phyloP scores from a whole-genome alignment of 2,888 invertebrate species.

The Nebria salina region DNA sequence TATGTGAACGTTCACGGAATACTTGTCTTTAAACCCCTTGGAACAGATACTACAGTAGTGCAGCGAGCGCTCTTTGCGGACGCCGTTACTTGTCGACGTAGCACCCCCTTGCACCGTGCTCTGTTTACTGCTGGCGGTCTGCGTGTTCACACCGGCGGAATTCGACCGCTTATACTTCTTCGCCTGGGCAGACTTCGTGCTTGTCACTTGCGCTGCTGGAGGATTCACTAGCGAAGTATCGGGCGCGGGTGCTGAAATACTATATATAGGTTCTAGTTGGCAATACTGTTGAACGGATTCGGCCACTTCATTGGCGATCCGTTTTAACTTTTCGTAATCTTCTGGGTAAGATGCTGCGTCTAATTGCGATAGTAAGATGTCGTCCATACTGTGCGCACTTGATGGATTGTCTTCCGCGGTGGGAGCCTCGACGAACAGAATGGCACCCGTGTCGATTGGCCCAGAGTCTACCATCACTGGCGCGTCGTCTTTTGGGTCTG shows the following conservation, averaged over 20 bases:
- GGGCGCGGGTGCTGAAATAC: constrained; percentile 59
- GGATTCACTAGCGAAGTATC: constrained; percentile 61
- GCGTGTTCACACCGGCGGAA: constrained; percentile 53
- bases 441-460: constrained; percentile 60
- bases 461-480: constrained; percentile 57
- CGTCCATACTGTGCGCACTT: constrained; percentile 74
- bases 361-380: constrained; percentile 74
- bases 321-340: constrained; percentile 85
- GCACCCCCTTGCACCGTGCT: constrained; percentile 60
- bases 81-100: constrained; percentile 75
- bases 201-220: constrained; percentile 66
- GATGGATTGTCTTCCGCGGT: constrained; percentile 63
- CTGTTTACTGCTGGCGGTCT: constrained; percentile 55
- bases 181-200: constrained; percentile 67
- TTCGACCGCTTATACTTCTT: constrained; percentile 78
- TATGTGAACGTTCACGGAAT: constrained; percentile 97
- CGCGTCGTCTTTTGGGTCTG: constrained; percentile 55
- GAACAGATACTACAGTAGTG: constrained; percentile 94
- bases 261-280: constrained; percentile 67
- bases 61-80: constrained; percentile 85
- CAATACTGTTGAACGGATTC: constrained; percentile 80
- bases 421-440: constrained; percentile 58
- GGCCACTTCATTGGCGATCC: constrained; percentile 84
- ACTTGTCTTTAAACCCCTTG: constrained; percentile 94
- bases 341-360: constrained; percentile 75